Percentiles rank a stretch among this genome's conserved stretches.
phyloP scores from a whole-genome alignment of 2,888 invertebrate species.

The Hemicrepidius hirtus region DNA sequence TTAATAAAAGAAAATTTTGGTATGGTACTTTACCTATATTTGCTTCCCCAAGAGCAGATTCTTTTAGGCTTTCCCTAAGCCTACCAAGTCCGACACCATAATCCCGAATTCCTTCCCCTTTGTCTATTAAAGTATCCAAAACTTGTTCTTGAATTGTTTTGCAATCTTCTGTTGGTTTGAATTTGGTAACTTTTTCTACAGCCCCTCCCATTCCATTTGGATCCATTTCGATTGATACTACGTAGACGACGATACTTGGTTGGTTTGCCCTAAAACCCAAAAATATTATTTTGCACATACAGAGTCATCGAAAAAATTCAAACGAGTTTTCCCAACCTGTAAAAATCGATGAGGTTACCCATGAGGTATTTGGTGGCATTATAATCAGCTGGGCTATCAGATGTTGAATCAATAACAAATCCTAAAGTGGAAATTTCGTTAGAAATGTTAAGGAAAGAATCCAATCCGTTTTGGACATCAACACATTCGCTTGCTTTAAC shows the following conservation, averaged over 20 bases:
- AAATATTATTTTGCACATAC: too few species aligned
- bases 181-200: constrained; percentile 1
- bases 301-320: too few species aligned
- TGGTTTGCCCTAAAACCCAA: neutral
- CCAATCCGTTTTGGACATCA: neutral
- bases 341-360: constrained; percentile 28
- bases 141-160: neutral
- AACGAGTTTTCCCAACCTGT: constrained; percentile 19
- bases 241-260: neutral
- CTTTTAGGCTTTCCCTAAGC: neutral
- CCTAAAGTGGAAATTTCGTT: neutral
- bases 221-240: constrained; percentile 13
- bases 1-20: too few species aligned
- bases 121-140: neutral
- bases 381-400: constrained; percentile 5
- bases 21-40: constrained; percentile 32
- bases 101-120: constrained; percentile 4
- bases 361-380: constrained; percentile 30
- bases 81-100: neutral
- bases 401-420: constrained; percentile 32
- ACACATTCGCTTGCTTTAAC: constrained; percentile 14
- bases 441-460: neutral
- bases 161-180: constrained; percentile 20
- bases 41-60: neutral
- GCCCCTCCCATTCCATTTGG: neutral